Percentiles rank a stretch among this genome's conserved stretches.
Conservation (phyloP, 2,888 invertebrate species). For the Rhagonycha fulva region DNA sequence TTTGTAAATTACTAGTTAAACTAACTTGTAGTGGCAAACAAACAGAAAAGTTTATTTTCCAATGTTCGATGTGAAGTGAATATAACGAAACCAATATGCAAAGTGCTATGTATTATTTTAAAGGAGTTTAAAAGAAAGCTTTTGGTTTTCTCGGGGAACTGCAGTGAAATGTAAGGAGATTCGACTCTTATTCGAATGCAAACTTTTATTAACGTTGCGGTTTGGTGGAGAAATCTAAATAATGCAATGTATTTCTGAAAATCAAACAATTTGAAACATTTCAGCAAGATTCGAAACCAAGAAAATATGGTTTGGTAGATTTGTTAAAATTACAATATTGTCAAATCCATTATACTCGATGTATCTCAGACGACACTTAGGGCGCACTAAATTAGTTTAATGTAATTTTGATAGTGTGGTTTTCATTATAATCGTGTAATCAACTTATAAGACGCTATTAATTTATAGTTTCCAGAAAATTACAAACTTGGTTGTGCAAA, state of each 20-base stretch:
- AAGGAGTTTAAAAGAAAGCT: background rate
- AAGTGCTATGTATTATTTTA: background rate
- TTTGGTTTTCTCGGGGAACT: background rate
- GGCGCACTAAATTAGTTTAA: background rate
- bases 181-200: background rate
- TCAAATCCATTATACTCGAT: background rate
- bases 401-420: background rate
- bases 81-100: background rate
- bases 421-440: background rate
- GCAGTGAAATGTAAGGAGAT: background rate
- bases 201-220: background rate
- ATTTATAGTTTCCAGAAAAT: background rate
- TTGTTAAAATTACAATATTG: background rate
- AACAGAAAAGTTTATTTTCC: background rate
- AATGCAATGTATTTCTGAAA: background rate
- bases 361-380: background rate
- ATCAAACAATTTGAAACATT: no score
- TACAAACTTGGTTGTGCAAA: background rate
- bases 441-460: background rate
- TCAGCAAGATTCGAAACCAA: background rate
- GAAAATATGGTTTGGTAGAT: background rate
- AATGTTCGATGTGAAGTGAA: background rate
- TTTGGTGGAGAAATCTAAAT: background rate
- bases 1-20: background rate
- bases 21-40: background rate